phyloP scores from a whole-genome alignment of 2,888 invertebrate species.

The Mechanitis messenoides region DNA sequence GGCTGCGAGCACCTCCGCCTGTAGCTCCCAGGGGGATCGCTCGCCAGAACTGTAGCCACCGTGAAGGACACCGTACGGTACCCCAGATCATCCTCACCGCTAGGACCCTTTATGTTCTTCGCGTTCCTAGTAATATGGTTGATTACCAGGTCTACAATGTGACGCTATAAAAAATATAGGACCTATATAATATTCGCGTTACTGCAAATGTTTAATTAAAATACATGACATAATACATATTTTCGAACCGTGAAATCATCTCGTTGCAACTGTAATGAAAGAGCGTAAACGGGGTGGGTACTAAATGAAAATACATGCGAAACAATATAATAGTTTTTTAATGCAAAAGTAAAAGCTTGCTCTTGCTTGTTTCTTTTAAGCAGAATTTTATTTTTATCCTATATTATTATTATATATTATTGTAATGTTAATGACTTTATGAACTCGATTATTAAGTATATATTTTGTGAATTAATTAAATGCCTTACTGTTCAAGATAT shows the following conservation, averaged over 20 bases:
- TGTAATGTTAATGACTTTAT: no score
- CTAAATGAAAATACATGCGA: slow-evolving; percentile 7
- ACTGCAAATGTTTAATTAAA: slow-evolving; percentile 20
- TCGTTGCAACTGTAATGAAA: slow-evolving; percentile 15
- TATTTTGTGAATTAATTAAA: no score
- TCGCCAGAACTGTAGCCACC: no score
- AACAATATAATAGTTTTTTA: not conserved
- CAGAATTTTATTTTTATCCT: not conserved
- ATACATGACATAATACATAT: slow-evolving; percentile 17
- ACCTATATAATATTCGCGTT: slow-evolving; percentile 10
- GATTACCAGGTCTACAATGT: not conserved
- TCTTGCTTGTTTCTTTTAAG: not conserved
- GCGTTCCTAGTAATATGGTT: no score
- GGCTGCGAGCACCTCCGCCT: no score
- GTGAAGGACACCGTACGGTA: no score
- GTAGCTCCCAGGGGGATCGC: no score
- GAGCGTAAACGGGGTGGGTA: slow-evolving; percentile 3
- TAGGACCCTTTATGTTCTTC: no score
- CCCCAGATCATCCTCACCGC: no score
- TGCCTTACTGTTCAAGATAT: no score
- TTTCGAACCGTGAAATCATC: slow-evolving; percentile 17
- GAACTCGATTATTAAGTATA: no score
- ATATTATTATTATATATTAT: no score
- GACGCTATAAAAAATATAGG: not conserved
- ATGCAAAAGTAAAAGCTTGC: not conserved